These are phyloP conservation scores for Apamea sordens DNA, from an alignment of 2,888 invertebrate species.

Conservation along the genomic window DNA sequence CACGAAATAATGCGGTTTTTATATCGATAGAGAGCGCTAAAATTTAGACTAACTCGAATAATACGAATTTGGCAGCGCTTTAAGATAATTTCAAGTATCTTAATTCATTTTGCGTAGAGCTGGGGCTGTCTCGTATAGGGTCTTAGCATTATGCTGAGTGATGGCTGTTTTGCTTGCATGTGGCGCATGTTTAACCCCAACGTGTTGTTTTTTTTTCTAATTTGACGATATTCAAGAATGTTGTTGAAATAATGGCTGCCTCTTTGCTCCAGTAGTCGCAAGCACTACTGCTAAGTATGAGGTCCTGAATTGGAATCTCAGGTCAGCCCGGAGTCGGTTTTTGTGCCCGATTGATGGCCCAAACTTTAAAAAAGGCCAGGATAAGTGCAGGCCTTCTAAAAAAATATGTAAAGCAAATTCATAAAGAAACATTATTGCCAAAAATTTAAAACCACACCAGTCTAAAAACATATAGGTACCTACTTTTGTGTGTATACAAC, in stretches of 20 bases:
- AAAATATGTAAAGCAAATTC: neutral
- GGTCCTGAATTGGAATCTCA: neutral
- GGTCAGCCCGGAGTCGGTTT: neutral
- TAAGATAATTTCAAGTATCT: neutral
- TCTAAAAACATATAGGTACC: no score
- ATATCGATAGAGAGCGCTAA: slow-evolving; percentile 11
- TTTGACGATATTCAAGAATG: neutral
- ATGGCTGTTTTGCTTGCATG: no score
- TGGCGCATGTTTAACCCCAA: no score
- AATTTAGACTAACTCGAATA: slow-evolving; percentile 24
- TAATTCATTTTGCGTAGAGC: neutral
- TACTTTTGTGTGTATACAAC: neutral
- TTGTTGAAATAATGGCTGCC: neutral
- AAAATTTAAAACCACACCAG: neutral
- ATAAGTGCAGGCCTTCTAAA: neutral
- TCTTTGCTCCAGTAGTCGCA: neutral
- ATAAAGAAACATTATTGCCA: neutral
- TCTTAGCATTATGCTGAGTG: no score
- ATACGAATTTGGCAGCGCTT: slow-evolving; percentile 2
- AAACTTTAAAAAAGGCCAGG: neutral
- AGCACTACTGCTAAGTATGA: neutral
- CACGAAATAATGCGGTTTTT: slow-evolving; percentile 33
- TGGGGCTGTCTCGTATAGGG: no score
- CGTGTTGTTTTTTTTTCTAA: no score
- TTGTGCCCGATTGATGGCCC: neutral